Percentiles rank a stretch among this genome's conserved stretches.
Conservation (phyloP, 2,113 vertebrate genomes). For the Mirza zaza region DNA sequence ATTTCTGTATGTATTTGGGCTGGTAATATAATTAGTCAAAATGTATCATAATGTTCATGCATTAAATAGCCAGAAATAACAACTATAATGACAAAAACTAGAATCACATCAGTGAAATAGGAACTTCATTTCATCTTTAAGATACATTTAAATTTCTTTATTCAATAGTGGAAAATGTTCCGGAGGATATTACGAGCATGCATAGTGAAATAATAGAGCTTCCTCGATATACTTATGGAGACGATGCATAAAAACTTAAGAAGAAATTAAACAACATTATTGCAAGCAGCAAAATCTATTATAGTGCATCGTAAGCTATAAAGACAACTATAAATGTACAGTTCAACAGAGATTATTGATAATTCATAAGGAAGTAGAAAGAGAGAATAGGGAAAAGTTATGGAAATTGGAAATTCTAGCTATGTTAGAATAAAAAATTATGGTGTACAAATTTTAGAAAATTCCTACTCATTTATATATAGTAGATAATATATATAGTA, state of each 20-base stretch:
- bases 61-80: conserved; percentile 1
- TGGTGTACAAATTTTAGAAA: conserved; percentile 22
- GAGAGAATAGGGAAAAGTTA: background rate
- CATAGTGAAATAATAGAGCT: background rate
- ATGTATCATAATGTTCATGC: background rate
- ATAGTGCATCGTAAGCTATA: background rate
- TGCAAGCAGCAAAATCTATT: background rate
- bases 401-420: background rate
- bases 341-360: background rate
- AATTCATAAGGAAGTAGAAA: conserved; percentile 4
- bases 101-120: background rate
- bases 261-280: background rate
- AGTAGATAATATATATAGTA: background rate
- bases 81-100: background rate
- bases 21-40: background rate
- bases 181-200: background rate
- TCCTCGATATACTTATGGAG: background rate
- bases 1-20: background rate
- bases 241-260: background rate
- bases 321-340: background rate
- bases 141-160: background rate
- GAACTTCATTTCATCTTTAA: conserved; percentile 26
- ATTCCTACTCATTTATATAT: background rate
- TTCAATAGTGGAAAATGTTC: background rate
- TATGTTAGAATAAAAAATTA: background rate